Percentiles rank a stretch among this genome's conserved stretches.
These are phyloP conservation scores for Physocephala rufipes DNA, from an alignment of 2,888 invertebrate species.

Conservation along the genomic window DNA sequence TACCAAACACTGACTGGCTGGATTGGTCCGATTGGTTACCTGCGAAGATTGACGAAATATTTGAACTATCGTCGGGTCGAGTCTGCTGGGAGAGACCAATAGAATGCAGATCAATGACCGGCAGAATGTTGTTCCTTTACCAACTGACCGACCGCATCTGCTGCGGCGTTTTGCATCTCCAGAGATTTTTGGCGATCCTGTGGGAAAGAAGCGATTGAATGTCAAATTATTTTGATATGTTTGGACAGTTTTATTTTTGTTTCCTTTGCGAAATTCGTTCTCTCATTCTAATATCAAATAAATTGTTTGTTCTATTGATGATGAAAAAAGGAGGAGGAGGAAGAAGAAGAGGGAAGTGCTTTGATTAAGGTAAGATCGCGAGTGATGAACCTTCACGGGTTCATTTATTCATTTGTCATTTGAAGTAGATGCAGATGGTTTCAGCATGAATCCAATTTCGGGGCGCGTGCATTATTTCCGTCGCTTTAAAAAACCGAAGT, in stretches of 20 bases:
- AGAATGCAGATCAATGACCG: no score
- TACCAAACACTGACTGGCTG: no score
- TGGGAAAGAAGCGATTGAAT: constrained; percentile 60
- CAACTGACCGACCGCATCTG: no score
- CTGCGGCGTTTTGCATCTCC: constrained; percentile 16
- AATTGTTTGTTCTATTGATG: not conserved
- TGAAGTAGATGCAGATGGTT: not conserved
- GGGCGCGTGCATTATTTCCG: constrained; percentile 27
- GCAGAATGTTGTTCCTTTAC: not conserved
- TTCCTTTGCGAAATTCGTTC: not conserved
- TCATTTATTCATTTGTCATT: not conserved
- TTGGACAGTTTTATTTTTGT: constrained; percentile 57
- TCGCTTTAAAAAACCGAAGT: constrained; percentile 8
- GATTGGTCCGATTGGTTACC: no score
- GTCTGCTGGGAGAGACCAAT: not conserved
- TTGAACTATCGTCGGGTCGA: not conserved
- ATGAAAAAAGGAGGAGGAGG: not conserved
- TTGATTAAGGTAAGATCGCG: no score
- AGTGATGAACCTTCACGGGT: not conserved
- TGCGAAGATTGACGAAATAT: constrained; percentile 20
- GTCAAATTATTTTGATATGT: constrained; percentile 65
- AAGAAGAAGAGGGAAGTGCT: constrained; percentile 31
- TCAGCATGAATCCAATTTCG: not conserved
- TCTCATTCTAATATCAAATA: not conserved
- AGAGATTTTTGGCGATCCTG: constrained; percentile 40